Evolutionary conservation across 2,888 invertebrate species (phyloP).

Genomic region (Tetranychus truncatus): DNA sequence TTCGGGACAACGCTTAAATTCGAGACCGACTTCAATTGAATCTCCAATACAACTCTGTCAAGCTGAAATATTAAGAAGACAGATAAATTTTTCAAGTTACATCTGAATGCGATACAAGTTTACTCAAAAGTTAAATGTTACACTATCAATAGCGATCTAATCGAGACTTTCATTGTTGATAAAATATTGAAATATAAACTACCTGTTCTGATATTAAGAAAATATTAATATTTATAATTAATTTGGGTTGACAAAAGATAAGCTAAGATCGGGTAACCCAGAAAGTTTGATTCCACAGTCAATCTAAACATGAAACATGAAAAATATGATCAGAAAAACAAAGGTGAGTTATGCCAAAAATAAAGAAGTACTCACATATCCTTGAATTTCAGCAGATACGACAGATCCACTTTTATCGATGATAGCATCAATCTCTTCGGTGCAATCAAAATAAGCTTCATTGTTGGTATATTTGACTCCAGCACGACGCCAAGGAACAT

Average conservation of each 20-base stretch:
- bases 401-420: conserved; percentile 93
- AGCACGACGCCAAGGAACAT: conserved; percentile 91
- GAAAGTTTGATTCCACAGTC: conserved; percentile 94
- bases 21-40: conserved; percentile 84
- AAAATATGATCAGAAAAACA: conserved; percentile 30
- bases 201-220: conserved; percentile 14
- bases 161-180: no score
- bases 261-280: conserved; percentile 94
- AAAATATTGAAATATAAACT: no score
- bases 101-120: neutral
- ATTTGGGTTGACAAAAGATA: conserved; percentile 83
- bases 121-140: no score
- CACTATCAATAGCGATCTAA: no score
- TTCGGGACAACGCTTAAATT: conserved; percentile 80
- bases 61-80: conserved; percentile 40
- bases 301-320: conserved; percentile 45
- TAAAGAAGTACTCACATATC: conserved; percentile 55
- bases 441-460: conserved; percentile 97
- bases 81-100: neutral
- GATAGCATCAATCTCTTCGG: conserved; percentile 97
- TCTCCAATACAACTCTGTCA: conserved; percentile 66
- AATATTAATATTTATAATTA: no score
- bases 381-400: conserved; percentile 97
- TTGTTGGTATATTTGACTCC: conserved; percentile 98
- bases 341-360: neutral